Evolutionary conservation across 1,140 invertebrate genomes (phyloP).

Genomic region (Pinna nobilis): DNA sequence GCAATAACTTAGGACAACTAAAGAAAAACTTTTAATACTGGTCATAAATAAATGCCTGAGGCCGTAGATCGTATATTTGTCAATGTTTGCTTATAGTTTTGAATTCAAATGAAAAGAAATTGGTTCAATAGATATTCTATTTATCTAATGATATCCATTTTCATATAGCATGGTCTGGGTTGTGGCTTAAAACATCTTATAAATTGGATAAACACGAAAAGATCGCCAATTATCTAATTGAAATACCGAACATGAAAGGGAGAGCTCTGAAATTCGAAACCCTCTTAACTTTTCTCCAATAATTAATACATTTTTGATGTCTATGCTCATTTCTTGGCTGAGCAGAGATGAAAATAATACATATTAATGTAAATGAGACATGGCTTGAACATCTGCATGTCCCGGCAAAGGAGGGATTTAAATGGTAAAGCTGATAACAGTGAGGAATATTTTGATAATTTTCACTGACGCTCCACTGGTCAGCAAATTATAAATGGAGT

Average conservation of each 20-base stretch:
- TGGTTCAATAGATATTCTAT: slow-evolving; percentile 23
- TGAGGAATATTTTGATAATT: too few relatives aligned
- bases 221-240: slow-evolving; percentile 7
- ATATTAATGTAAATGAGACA: too few relatives aligned
- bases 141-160: slow-evolving; percentile 36
- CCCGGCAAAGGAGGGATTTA: too few relatives aligned
- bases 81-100: slow-evolving; percentile 23
- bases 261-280: slow-evolving; percentile 9
- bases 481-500: too few relatives aligned
- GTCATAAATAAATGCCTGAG: slow-evolving; percentile 7
- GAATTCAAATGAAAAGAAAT: slow-evolving; percentile 20
- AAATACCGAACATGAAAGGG: slow-evolving; percentile 4
- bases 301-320: slow-evolving; percentile 36
- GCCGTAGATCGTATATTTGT: slow-evolving; percentile 14
- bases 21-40: slow-evolving; percentile 19
- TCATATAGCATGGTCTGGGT: slow-evolving; percentile 27
- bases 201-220: slow-evolving; percentile 24
- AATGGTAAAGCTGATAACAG: too few relatives aligned
- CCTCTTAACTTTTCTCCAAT: slow-evolving; percentile 29
- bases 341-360: too few relatives aligned
- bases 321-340: too few relatives aligned
- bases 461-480: too few relatives aligned
- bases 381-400: too few relatives aligned
- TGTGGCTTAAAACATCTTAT: slow-evolving; percentile 29
- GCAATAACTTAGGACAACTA: neutral